Conservation (phyloP, 2,888 invertebrate genomes). For the Frankliniella intonsa region DNA sequence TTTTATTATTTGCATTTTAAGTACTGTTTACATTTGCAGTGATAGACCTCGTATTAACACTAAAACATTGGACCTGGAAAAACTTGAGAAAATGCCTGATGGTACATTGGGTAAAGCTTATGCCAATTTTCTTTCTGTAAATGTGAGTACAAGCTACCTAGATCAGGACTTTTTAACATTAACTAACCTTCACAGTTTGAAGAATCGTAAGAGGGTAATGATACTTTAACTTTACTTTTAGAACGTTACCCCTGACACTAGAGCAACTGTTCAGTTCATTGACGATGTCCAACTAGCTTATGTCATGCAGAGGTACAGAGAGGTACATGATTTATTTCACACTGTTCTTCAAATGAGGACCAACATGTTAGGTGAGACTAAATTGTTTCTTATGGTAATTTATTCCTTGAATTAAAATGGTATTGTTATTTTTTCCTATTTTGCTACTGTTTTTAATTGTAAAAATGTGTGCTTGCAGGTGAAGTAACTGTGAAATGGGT, state of each 20-base stretch:
- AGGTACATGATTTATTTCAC: constrained; percentile 94
- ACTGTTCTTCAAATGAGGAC: constrained; percentile 89
- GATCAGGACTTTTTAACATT: neutral
- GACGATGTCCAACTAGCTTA: constrained; percentile 86
- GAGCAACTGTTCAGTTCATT: constrained; percentile 85
- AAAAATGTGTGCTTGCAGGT: constrained; percentile 44
- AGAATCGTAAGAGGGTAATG: neutral
- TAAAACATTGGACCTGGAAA: constrained; percentile 67
- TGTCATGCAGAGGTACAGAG: constrained; percentile 95
- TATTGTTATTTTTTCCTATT: constrained; percentile 25
- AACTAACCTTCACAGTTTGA: neutral
- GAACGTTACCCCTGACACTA: constrained; percentile 88
- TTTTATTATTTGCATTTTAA: neutral
- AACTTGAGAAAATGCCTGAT: constrained; percentile 65
- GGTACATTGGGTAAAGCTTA: constrained; percentile 84
- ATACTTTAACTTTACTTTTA: constrained; percentile 41
- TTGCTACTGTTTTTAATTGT: constrained; percentile 29
- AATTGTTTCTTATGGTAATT: neutral
- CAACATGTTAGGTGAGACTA: constrained; percentile 72
- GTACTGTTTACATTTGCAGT: constrained; percentile 44
- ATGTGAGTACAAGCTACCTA: constrained; percentile 52
- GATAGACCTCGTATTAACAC: constrained; percentile 86
- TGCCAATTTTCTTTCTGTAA: constrained; percentile 71
- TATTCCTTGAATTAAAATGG: neutral
- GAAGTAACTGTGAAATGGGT: constrained; percentile 97